Evolutionary conservation across 2,797 vertebrate genomes (phyloP).

Genomic region (Sternarchorhynchus goeldii): DNA sequence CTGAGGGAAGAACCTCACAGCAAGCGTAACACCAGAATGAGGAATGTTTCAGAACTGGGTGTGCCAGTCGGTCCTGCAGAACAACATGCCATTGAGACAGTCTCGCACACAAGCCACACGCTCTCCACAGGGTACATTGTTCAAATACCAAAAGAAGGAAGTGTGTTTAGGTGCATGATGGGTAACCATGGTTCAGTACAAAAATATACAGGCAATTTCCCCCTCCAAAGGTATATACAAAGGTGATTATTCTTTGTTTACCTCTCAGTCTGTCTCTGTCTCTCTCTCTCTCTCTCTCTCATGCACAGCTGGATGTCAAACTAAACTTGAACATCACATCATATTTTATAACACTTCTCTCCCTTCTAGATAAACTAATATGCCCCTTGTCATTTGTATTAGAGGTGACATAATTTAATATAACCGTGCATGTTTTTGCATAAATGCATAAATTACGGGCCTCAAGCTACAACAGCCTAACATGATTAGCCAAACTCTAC

Average conservation of each 20-base stretch:
- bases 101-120: constrained; percentile 5
- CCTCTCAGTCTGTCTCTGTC: not conserved
- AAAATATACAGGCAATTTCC: not conserved
- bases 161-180: not conserved
- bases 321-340: constrained; percentile 11
- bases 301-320: constrained; percentile 27
- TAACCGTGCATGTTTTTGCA: constrained; percentile 41
- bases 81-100: constrained; percentile 49
- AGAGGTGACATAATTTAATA: constrained; percentile 52
- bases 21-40: not conserved
- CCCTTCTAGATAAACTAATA: constrained; percentile 32
- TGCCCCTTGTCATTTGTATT: constrained; percentile 41
- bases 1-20: not conserved
- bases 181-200: too few species aligned
- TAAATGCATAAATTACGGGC: constrained; percentile 46
- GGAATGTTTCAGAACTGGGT: not conserved
- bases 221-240: not conserved
- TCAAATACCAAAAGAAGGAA: not conserved
- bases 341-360: constrained; percentile 19
- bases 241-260: too few species aligned
- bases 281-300: constrained; percentile 16
- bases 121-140: constrained; percentile 11
- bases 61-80: constrained; percentile 46
- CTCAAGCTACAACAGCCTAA: constrained; percentile 26
- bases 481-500: constrained; percentile 42